Base-by-base conservation (phyloP, 1,140 invertebrate genomes). In the Drosophila lowei region DNA sequence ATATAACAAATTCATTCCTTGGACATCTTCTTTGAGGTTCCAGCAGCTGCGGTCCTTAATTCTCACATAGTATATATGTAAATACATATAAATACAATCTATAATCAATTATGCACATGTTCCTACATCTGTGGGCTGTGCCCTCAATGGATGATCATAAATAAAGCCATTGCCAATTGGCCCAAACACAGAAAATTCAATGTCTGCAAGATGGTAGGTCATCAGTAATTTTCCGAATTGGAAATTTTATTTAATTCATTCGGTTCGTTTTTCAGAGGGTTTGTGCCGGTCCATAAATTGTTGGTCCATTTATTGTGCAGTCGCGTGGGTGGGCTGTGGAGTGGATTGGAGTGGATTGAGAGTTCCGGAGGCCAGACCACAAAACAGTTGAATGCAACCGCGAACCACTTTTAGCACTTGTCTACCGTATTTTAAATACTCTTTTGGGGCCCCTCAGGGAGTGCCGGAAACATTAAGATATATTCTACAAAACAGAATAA, bases 321-420 rank as follows among this genome's bases (percentile, higher is more conserved):
- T 52, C 50, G 46, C 61, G 52, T 56, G 68, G 58, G 56, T 54
- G 62, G 28, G 54, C 34, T 49, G 55, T 30, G 47, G 23, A 23
- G 23, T 23, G 23, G 23, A 23, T 23, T 30, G 47, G 23, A 23
- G 23, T 23, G 23, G 23, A 23, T 23, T 23, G 21, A 23, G 21
- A 23, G 21, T 23, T 23, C 3, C 4, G 23, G 55, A 16, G 38
- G 9, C 18, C 38, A 55, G 43, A 73, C 73, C 73, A 62, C 73
- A 77, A 58, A 68, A 68, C 65, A 53, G 25, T 71, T 58, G 54
- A 72, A 73, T 77, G 53, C 50, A 68, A 73, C 70, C 73, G 58
- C 70, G 59, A 68, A 59, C 63, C 47, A 73, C 42, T 46, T 59
- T 34, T 49, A 54, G 48, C 55, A 58, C 67, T 56, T 25, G 23